These are phyloP conservation scores for Charanyca ferruginea DNA, from an alignment of 2,888 invertebrate species.

Conservation along the genomic window DNA sequence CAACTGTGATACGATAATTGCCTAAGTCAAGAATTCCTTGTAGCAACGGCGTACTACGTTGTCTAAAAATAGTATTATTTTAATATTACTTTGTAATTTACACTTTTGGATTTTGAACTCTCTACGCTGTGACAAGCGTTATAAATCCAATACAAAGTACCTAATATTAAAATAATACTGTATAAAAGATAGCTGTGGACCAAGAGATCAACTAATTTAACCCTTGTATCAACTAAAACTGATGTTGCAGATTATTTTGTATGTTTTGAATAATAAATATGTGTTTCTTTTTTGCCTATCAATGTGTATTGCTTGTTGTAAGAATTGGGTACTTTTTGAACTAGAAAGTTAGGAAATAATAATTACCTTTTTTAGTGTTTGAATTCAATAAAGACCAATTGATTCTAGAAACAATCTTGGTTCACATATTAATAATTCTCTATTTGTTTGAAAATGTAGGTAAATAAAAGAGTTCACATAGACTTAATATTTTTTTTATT, in stretches of 20 bases:
- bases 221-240: neutral
- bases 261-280: neutral
- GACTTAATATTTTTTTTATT: constrained; percentile 79
- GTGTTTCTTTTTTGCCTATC: neutral
- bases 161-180: too few relatives aligned
- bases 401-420: neutral
- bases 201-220: constrained; percentile 12
- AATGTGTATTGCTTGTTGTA: too few relatives aligned
- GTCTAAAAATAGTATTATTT: too few relatives aligned
- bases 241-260: neutral
- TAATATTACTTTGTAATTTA: too few relatives aligned
- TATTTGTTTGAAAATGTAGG: neutral
- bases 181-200: too few relatives aligned
- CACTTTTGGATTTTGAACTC: too few relatives aligned
- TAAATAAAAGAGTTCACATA: constrained; percentile 65
- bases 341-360: neutral
- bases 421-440: too few relatives aligned
- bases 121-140: too few relatives aligned
- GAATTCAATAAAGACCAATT: neutral
- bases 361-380: neutral
- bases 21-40: constrained; percentile 16
- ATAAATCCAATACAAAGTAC: too few relatives aligned
- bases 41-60: constrained; percentile 38
- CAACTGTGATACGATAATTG: neutral
- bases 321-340: neutral